Evolutionary conservation across 2,113 vertebrate species (phyloP), one percentile per base, ranked within the genome.

Genomic region (Propithecus coquereli): DNA sequence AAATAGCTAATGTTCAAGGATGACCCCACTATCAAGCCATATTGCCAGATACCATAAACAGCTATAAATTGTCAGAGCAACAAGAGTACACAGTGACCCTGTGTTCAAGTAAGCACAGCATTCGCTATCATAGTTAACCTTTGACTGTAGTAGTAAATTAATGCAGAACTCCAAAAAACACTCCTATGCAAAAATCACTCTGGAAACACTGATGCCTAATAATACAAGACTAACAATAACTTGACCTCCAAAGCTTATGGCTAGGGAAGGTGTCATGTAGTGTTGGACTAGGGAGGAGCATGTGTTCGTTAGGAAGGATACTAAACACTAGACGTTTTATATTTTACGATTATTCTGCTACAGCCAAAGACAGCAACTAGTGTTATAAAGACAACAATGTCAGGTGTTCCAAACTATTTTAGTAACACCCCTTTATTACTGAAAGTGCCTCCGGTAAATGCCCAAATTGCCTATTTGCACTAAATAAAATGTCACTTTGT

Each of bases 401-500:
- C 98, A 98, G 97, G 80, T 96, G 94, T 94, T 98, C 63, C 18
- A 83, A 87, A 84, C 98, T 95, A 91, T 88, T 97, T 97, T 97
- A 96, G 96, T 84, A 97, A 97, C 91, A 95, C 92, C 96, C 97
- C 89, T 96, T 97, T 98, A 97, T 97, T 94, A 96, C 94, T 97
- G 96, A 95, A 91, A 96, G 82, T 95, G 91, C 96, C 97, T 97
- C 96, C 0, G 0, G 91, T 98, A 98, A 98, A 97, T 98, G 97
- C 97, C 97, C 97, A 98, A 97, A 97, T 98, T 98, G 97, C 98
- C 98, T 96, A 98, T 96, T 97, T 98, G 91, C 5, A 2, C 96
- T 98, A 98, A 98, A 98, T 98, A 98, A 98, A 98, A 98, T 98
- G 98, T 98, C 98, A 98, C 95, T 98, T 98, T 98, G 97, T 98